Percentiles rank a stretch among this genome's conserved stretches.
phyloP scores from a whole-genome alignment of 2,113 vertebrate genomes.

The Aplodontia rufa region DNA sequence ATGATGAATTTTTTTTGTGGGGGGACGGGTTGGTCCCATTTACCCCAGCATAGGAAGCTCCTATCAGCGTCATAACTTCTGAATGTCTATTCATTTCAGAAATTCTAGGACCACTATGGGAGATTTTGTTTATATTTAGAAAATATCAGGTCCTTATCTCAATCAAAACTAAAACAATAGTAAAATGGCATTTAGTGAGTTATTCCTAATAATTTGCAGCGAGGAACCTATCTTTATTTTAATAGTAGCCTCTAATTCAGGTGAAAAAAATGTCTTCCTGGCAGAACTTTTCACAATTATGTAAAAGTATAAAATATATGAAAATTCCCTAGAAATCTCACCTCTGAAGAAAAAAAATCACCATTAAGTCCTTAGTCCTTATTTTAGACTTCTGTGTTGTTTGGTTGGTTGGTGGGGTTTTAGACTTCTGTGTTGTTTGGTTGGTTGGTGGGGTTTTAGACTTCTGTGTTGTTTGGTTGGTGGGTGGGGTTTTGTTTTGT shows the following conservation, averaged over 20 bases:
- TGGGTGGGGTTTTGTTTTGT: background rate
- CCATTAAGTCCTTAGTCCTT: background rate
- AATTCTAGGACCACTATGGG: background rate
- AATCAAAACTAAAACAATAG: slow-evolving; percentile 1
- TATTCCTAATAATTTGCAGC: background rate
- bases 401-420: background rate
- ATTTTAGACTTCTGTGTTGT: background rate
- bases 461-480: background rate
- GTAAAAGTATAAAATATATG: background rate
- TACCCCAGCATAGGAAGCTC: background rate
- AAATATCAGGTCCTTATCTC: background rate
- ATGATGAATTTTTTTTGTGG: background rate
- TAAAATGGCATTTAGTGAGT: background rate
- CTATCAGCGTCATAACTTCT: background rate
- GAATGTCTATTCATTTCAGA: background rate
- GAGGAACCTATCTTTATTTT: background rate
- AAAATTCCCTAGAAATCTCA: background rate
- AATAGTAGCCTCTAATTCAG: background rate
- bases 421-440: background rate
- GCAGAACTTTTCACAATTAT: background rate
- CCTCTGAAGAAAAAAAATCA: background rate
- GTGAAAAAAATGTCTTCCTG: background rate
- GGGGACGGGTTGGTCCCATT: background rate
- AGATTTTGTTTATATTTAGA: slow-evolving; percentile 28
- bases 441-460: background rate